These are phyloP conservation scores for Glossosoma conforme DNA, from an alignment of 1,140 invertebrate genomes.

Conservation along the genomic window DNA sequence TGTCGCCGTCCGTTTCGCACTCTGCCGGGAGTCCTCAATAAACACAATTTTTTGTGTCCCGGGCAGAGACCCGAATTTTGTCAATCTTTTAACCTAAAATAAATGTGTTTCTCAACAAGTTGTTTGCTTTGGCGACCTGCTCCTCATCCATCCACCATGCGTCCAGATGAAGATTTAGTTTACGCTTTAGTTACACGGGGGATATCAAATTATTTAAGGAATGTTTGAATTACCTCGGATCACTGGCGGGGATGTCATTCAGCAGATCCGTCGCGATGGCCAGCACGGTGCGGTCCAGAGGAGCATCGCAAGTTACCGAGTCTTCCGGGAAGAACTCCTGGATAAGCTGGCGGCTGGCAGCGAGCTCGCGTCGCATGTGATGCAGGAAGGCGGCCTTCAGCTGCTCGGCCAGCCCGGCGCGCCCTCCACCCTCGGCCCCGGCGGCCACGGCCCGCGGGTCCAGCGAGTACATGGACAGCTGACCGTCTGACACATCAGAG, in stretches of 20 bases:
- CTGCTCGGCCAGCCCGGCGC: conserved; percentile 2
- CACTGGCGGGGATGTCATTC: conserved; percentile 82
- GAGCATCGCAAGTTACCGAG: no score
- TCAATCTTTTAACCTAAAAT: no score
- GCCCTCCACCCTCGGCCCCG: conserved; percentile 4
- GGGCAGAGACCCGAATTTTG: no score
- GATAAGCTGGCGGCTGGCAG: conserved; percentile 58
- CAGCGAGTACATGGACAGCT: conserved; percentile 63
- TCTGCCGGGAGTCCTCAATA: no score
- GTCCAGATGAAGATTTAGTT: no score
- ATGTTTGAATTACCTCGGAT: conserved; percentile 65
- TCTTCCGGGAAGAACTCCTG: no score
- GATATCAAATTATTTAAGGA: background rate
- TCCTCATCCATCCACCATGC: no score
- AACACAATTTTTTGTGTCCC: no score
- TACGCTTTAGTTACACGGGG: no score
- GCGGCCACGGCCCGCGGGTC: conserved; percentile 65
- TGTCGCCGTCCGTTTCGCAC: no score
- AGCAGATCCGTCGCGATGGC: conserved; percentile 72
- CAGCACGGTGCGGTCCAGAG: conserved; percentile 64
- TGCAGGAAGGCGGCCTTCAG: conserved; percentile 77
- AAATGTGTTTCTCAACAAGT: no score
- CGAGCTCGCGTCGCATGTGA: conserved; percentile 51
- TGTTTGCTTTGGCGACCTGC: background rate
- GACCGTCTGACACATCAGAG: conserved; percentile 49